Evolutionary conservation across 2,888 invertebrate genomes (phyloP), one percentile per base, ranked within the genome.

Genomic region (Heliconius erato): DNA sequence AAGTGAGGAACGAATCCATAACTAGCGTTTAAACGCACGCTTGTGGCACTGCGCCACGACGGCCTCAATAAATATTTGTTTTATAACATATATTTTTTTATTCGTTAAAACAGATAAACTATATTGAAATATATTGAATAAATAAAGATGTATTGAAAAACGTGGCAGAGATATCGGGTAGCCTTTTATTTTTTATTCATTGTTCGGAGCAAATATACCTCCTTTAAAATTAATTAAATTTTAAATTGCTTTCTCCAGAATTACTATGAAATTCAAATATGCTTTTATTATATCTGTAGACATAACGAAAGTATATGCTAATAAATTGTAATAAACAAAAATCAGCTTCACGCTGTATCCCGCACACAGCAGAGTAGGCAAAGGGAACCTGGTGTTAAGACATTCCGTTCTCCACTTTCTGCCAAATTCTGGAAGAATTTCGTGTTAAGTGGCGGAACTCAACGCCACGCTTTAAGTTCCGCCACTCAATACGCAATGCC

Each of bases 121-220:
- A 26, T 63, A 63, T 76, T 35, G 63, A 26, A 76, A 63, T 23
- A 54, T 54, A 54, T 54, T 54, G 2, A 54, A 54, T 54, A 54
- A 54, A 23, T 54, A 54, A 59, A 63, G 76, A 59, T 74, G 35
- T 76, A 63, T 76, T n/a, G 63, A 40, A 76, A 63, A 40, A 26
- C 35, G 63, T 35, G 40, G 35, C 76, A 16, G 76, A 63, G 63
- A 35, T 76, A 76, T 63, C 63, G 63, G 44, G 44, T 72, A 26
- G 44, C 35, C 63, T 59, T 76, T 76, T 35, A 63, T 63, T 76
- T 76, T 76, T 76, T 76, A 76, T 76, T 76, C 59, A 76, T 76
- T 35, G 76, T 63, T 76, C 26, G 35, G n/a, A 59, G 74, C 32
- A 76, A 59, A 76, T 32, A 74, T 59, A 32, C 59, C 74, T 59